Conservation (phyloP, 2,113 vertebrate species). For the Dicerorhinus sumatrensis region DNA sequence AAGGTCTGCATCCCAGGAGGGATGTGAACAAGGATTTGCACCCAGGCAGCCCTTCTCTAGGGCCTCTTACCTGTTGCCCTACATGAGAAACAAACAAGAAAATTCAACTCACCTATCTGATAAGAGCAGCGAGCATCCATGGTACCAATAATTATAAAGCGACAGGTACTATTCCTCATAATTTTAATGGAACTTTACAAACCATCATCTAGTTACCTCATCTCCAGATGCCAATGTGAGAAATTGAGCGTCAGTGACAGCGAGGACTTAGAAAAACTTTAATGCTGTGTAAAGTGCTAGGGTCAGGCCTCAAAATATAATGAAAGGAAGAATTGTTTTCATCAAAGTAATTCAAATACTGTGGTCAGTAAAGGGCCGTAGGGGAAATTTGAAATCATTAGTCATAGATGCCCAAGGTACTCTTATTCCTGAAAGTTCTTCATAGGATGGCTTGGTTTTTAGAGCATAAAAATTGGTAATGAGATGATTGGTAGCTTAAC, state of each 20-base stretch:
- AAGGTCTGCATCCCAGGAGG: background rate
- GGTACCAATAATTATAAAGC: background rate
- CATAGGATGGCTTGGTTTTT: conserved; percentile 42
- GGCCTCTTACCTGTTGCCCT: background rate
- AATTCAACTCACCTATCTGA: background rate
- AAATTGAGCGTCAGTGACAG: background rate
- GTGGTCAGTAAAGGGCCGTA: background rate
- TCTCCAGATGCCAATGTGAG: background rate
- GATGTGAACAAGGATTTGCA: background rate
- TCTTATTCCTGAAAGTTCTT: conserved; percentile 50
- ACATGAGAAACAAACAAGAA: background rate
- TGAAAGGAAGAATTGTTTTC: background rate
- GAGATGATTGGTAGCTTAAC: conserved; percentile 62
- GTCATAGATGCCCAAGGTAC: background rate
- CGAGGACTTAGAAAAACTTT: background rate
- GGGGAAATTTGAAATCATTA: background rate
- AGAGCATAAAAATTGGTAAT: conserved; percentile 71
- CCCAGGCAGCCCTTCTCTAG: background rate
- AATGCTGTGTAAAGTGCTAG: background rate
- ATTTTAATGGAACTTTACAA: background rate
- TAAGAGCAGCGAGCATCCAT: background rate
- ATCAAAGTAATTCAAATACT: background rate
- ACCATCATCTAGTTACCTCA: background rate
- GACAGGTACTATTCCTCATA: background rate
- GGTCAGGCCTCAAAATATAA: background rate